Percentiles rank a stretch among this genome's conserved stretches.
Evolutionary conservation across 2,113 vertebrate species (phyloP).

Genomic region (Amia ocellicauda): DNA sequence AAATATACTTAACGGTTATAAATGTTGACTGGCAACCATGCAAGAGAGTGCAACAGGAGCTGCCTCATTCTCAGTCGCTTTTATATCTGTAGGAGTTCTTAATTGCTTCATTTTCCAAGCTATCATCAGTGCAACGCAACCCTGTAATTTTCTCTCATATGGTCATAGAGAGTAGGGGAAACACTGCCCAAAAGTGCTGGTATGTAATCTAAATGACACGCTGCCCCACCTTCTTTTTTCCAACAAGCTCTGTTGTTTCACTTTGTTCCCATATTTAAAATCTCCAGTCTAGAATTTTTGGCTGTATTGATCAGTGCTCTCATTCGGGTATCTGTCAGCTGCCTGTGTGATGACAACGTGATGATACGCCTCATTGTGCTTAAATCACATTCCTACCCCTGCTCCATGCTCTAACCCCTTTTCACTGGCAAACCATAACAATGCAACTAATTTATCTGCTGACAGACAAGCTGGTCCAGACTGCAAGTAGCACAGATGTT

Average conservation of each 20-base stretch:
- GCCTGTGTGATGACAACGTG: conserved; percentile 48
- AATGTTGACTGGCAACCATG: conserved; percentile 45
- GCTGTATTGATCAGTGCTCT: conserved; percentile 46
- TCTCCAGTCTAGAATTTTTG: conserved; percentile 38
- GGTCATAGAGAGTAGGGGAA: conserved; percentile 39
- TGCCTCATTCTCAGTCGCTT: conserved; percentile 46
- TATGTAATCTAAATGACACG: conserved; percentile 47
- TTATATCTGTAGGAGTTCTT: conserved; percentile 52
- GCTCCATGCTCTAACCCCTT: conserved; percentile 12
- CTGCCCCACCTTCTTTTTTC: conserved; percentile 33
- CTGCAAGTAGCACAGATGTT: conserved; percentile 52
- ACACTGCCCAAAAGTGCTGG: conserved; percentile 35
- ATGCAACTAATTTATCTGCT: conserved; percentile 50
- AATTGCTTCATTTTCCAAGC: conserved; percentile 48
- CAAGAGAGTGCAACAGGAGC: conserved; percentile 20
- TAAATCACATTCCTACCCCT: conserved; percentile 23
- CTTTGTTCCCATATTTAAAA: conserved; percentile 33
- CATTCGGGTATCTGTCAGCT: conserved; percentile 35
- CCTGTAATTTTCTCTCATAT: conserved; percentile 48
- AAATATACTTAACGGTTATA: neutral
- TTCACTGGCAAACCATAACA: conserved; percentile 37
- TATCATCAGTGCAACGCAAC: conserved; percentile 51
- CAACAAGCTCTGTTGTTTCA: conserved; percentile 34
- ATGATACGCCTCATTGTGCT: conserved; percentile 36
- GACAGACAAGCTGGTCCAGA: conserved; percentile 39